Evolutionary conservation across 2,888 invertebrate species (phyloP), one percentile per base, ranked within the genome.

Genomic region (Rhyacophila evoluta): DNA sequence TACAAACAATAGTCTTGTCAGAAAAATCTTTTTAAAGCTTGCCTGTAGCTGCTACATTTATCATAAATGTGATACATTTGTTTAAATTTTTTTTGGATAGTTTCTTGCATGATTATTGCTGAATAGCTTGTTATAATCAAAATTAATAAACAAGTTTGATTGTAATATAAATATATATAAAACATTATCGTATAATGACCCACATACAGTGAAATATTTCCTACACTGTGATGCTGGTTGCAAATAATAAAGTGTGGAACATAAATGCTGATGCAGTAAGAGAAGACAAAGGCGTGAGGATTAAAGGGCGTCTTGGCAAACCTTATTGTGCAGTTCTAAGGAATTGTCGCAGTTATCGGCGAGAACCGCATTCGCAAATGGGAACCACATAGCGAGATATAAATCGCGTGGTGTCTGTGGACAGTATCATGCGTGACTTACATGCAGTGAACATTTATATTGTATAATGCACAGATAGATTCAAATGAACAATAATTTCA

Each of bases 321-420:
- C 89, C 89, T 89, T 89, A 85, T 87, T 88, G 83, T 89, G 86
- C 83, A 89, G 86, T 83, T 89, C 89, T 84, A 88, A 88, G 77
- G 86, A 86, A 85, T 91, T 90, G 80, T 89, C 87, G 80, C 85
- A 86, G 85, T 87, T 87, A 84, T 91, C 91, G 84, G 87, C 88
- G 87, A 91, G 91, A 86, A 91, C 89, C 83, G 91, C 91, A 86
- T 90, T 89, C 86, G 90, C 89, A 86, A 91, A 91, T 85, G 91
- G 91, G 86, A 91, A 91, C 91, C 91, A 91, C 87, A 89, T 87
- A 85, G 91, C 91, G 86, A 89, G 88, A 86, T 90, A 89, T 83
- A 89, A 87, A 85, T 90, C 89, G 83, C 90, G 88, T 83, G 91
- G 90, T 84, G 91, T 91, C 91, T 91, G 90, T 79, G 79, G 79